Conservation (phyloP, 2,113 vertebrate species). For the Lipophrys pholis region DNA sequence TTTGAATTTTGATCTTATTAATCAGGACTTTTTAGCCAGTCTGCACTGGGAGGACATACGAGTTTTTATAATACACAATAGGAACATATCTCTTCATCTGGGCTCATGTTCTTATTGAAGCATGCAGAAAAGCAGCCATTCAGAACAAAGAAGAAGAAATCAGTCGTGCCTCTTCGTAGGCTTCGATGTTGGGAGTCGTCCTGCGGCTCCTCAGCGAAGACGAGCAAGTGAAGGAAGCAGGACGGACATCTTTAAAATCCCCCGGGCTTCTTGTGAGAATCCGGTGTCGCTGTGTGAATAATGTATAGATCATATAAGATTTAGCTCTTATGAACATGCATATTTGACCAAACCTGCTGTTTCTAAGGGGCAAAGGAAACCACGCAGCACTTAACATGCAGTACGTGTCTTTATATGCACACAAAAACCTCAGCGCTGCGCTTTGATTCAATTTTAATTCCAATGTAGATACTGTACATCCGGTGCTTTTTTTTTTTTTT, state of each 20-base stretch:
- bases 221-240: background rate
- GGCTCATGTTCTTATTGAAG: too few species aligned
- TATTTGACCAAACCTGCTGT: conserved; percentile 43
- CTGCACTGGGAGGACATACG: too few species aligned
- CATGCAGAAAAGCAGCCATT: too few species aligned
- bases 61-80: too few species aligned
- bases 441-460: background rate
- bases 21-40: too few species aligned
- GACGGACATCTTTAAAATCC: conserved; percentile 8
- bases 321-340: conserved; percentile 48
- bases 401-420: conserved; percentile 6
- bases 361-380: background rate
- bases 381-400: conserved; percentile 33
- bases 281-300: conserved; percentile 51
- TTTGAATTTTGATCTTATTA: too few species aligned
- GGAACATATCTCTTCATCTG: too few species aligned
- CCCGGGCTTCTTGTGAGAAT: conserved; percentile 33
- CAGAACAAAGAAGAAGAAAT: too few species aligned
- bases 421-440: background rate
- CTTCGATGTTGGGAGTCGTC: background rate
- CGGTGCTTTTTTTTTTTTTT: background rate
- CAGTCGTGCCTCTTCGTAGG: background rate
- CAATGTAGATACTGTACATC: background rate
- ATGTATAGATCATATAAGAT: conserved; percentile 43
- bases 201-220: background rate